Percentiles rank a stretch among this genome's conserved stretches.
Conservation (phyloP, 2,888 invertebrate genomes). For the Cerceris rybyensis region DNA sequence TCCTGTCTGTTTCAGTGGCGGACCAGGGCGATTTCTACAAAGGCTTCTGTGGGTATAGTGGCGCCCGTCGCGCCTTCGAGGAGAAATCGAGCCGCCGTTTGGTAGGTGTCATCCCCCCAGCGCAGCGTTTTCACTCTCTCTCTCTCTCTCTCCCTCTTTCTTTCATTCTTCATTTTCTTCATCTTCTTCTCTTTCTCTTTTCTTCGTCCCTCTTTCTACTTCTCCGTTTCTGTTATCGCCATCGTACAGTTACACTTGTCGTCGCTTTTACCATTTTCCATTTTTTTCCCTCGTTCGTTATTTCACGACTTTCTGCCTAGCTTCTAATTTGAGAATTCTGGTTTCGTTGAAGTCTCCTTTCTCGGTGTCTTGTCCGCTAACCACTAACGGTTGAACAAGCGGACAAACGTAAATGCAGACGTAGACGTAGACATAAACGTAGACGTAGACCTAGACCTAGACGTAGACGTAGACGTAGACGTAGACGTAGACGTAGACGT, state of each 20-base stretch:
- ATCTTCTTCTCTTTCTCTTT: conserved; percentile 3
- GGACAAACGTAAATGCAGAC: no score
- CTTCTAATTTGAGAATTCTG: no score
- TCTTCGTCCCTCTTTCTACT: conserved; percentile 27
- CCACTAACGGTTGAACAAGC: no score
- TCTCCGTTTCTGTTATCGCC: background rate
- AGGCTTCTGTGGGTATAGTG: conserved; percentile 90
- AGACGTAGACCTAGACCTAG: no score
- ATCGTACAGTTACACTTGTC: background rate
- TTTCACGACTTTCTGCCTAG: no score
- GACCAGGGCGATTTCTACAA: conserved; percentile 94
- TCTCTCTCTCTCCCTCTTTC: conserved; percentile 29
- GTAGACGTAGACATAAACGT: no score
- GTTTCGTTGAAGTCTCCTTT: no score
- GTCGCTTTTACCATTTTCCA: background rate
- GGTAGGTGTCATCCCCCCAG: conserved; percentile 85
- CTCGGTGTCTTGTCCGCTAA: no score
- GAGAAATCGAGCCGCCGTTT: conserved; percentile 87
- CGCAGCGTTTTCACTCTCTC: conserved; percentile 33
- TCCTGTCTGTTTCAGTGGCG: conserved; percentile 85
- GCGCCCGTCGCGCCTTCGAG: conserved; percentile 85
- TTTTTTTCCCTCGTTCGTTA: background rate
- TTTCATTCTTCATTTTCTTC: conserved; percentile 15
- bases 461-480: no score
- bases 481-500: no score